These are phyloP conservation scores for Capra hircus DNA, from an alignment of 2,113 vertebrate genomes.

Conservation along the genomic window DNA sequence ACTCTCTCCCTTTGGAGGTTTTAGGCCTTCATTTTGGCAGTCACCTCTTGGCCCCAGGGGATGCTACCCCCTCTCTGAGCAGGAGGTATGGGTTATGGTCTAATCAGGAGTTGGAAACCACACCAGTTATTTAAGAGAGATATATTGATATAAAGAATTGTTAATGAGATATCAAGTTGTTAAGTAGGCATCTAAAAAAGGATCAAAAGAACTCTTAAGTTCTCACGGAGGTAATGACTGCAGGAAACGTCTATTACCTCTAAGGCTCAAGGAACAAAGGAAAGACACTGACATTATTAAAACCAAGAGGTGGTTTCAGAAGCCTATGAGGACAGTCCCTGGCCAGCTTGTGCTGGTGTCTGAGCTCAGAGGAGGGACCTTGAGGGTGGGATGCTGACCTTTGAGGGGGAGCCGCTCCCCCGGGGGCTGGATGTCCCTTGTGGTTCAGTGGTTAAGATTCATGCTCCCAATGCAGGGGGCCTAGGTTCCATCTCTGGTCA, in stretches of 20 bases:
- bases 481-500: not conserved
- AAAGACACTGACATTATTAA: not conserved
- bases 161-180: not conserved
- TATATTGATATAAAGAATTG: not conserved
- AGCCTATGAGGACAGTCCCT: not conserved
- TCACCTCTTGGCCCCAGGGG: not conserved
- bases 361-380: not conserved
- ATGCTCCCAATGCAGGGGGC: not conserved
- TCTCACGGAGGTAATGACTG: not conserved
- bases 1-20: not conserved
- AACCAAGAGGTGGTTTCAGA: not conserved
- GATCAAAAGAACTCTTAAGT: not conserved
- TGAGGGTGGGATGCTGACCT: not conserved
- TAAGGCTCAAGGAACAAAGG: not conserved
- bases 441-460: not conserved
- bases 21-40: not conserved
- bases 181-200: not conserved
- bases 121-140: not conserved
- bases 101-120: not conserved
- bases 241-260: not conserved
- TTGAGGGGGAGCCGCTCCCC: not conserved
- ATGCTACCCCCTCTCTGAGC: not conserved
- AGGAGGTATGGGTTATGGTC: not conserved
- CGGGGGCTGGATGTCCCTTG: not conserved
- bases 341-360: not conserved